Evolutionary conservation across 2,113 vertebrate genomes (phyloP).

Genomic region (Heloderma charlesbogerti): DNA sequence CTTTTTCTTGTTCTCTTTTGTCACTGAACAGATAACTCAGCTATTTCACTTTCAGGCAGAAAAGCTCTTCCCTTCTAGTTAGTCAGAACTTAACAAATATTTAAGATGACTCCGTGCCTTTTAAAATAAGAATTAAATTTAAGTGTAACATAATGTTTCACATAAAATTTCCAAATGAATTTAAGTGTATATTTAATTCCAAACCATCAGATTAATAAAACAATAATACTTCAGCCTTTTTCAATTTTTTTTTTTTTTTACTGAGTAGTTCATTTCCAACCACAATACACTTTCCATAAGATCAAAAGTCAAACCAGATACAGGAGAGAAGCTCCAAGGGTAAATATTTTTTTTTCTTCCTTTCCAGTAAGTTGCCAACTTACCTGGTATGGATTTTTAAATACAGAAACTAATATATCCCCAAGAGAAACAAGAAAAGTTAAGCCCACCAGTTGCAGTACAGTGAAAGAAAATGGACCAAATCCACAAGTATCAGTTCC

Average conservation of each 20-base stretch:
- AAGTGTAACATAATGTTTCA: conserved; percentile 20
- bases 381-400: background rate
- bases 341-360: background rate
- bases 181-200: background rate
- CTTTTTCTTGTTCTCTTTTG: background rate
- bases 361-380: background rate
- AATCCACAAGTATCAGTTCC: background rate
- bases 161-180: background rate
- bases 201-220: background rate
- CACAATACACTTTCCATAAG: background rate
- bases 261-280: background rate
- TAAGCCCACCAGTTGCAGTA: background rate
- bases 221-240: fast-evolving
- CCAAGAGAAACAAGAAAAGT: background rate
- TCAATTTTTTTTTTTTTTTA: fast-evolving
- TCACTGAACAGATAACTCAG: background rate
- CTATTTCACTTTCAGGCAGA: background rate
- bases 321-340: background rate
- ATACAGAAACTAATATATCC: background rate
- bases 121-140: background rate
- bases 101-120: background rate
- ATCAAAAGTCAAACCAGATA: background rate
- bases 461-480: background rate
- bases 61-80: conserved; percentile 6
- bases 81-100: background rate